Percentiles rank a stretch among this genome's conserved stretches.
Evolutionary conservation across 2,113 vertebrate species (phyloP).

Genomic region (Dendrocopos noguchii): DNA sequence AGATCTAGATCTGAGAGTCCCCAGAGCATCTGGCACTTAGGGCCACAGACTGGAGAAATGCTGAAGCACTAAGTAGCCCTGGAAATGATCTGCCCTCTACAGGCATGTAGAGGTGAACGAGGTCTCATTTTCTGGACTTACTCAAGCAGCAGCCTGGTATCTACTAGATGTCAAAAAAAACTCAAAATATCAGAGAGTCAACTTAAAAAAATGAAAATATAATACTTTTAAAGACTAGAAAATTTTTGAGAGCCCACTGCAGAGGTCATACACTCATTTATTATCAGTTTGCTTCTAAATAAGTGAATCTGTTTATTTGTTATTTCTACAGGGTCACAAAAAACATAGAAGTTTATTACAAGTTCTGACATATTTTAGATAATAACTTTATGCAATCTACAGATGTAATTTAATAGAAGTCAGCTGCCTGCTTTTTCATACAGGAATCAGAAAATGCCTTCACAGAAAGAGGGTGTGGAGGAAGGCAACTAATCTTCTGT

Average conservation of each 20-base stretch:
- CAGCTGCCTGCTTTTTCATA: constrained; percentile 25
- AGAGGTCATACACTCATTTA: background rate
- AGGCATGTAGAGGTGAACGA: background rate
- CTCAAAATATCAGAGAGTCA: background rate
- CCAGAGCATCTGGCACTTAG: background rate
- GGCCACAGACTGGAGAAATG: background rate
- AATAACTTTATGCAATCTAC: background rate
- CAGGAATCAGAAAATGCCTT: background rate
- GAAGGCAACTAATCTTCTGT: constrained; percentile 12
- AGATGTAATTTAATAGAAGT: constrained; percentile 31
- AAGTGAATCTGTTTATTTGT: background rate
- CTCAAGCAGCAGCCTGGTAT: rapidly evolving
- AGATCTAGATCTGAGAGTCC: background rate
- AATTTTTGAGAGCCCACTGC: background rate
- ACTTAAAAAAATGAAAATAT: background rate
- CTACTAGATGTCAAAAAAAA: background rate
- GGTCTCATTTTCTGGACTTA: background rate
- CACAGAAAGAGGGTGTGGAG: background rate
- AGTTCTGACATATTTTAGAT: background rate
- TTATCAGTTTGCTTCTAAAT: background rate
- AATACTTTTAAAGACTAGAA: background rate
- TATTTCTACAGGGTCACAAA: background rate
- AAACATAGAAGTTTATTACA: background rate
- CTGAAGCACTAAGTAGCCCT: background rate
- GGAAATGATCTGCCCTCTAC: background rate